Evolutionary conservation across 1,140 invertebrate genomes (phyloP).

Genomic region (Papilio glaucus): DNA sequence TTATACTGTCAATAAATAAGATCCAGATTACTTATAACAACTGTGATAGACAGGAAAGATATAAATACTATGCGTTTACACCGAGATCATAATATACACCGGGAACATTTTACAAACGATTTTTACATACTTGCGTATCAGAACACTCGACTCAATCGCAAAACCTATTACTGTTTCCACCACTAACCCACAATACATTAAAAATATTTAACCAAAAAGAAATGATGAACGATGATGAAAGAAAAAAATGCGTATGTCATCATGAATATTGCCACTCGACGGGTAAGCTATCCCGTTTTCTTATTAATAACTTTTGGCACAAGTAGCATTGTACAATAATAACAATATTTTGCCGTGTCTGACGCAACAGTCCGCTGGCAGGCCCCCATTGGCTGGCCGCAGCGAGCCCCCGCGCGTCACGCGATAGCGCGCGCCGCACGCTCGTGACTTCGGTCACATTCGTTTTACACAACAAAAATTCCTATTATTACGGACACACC

Average conservation of each 20-base stretch:
- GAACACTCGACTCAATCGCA: no score
- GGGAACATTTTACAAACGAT: no score
- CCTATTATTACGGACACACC: conserved; percentile 36
- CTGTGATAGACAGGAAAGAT: no score
- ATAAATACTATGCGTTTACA: no score
- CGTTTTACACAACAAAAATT: conserved; percentile 28
- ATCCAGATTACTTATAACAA: no score
- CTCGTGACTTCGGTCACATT: conserved; percentile 49
- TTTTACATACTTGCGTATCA: no score
- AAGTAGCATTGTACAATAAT: conserved; percentile 42
- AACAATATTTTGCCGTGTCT: conserved; percentile 50
- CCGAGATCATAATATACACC: no score
- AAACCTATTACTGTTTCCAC: no score
- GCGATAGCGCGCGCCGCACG: conserved; percentile 47
- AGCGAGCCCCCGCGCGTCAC: conserved; percentile 73
- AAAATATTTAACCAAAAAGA: background rate
- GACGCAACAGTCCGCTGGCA: conserved; percentile 57
- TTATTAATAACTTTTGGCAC: conserved; percentile 41
- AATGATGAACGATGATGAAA: no score
- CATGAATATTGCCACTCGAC: background rate
- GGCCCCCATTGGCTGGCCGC: conserved; percentile 59
- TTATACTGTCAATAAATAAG: no score
- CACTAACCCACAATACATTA: no score
- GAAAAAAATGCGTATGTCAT: background rate
- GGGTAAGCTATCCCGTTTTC: background rate